These are phyloP conservation scores for Phyllotreta cruciferae DNA, from an alignment of 2,888 invertebrate genomes.

Conservation along the genomic window DNA sequence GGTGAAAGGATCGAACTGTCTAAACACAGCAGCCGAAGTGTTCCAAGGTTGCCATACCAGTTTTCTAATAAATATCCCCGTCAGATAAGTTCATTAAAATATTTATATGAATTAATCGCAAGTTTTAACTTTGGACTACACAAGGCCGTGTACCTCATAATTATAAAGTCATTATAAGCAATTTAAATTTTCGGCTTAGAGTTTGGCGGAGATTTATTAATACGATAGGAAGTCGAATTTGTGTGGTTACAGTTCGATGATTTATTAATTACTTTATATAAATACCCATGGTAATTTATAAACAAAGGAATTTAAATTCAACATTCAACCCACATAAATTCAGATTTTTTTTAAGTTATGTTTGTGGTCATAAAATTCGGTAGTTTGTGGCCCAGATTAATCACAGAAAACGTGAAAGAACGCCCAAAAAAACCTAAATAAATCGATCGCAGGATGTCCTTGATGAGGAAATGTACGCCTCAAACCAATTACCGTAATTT, in stretches of 20 bases:
- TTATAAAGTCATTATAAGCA: slow-evolving; percentile 6
- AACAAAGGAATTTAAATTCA: too few species aligned
- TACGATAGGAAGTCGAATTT: slow-evolving; percentile 6
- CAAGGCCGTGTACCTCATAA: slow-evolving; percentile 12
- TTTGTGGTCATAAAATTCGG: too few species aligned
- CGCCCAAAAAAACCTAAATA: neutral
- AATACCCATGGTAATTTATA: too few species aligned
- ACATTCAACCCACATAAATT: too few species aligned
- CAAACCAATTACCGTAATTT: slow-evolving; percentile 23
- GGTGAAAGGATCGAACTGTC: slow-evolving; percentile 6
- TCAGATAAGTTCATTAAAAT: slow-evolving; percentile 7
- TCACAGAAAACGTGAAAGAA: neutral
- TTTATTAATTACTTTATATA: slow-evolving; percentile 12
- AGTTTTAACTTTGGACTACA: slow-evolving; percentile 2
- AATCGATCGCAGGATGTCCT: slow-evolving; percentile 18
- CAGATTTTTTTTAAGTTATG: too few species aligned
- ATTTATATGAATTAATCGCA: slow-evolving; percentile 9
- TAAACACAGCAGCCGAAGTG: slow-evolving; percentile 6
- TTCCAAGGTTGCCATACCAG: slow-evolving; percentile 8
- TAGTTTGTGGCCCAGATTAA: too few species aligned
- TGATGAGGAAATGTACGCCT: slow-evolving; percentile 17
- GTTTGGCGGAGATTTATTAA: slow-evolving; percentile 4
- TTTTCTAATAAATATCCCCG: slow-evolving; percentile 6
- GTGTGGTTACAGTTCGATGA: slow-evolving; percentile 4
- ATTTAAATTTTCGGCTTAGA: too few species aligned